phyloP scores from a whole-genome alignment of 2,113 vertebrate species.

The Neopipo cinnamomea region DNA sequence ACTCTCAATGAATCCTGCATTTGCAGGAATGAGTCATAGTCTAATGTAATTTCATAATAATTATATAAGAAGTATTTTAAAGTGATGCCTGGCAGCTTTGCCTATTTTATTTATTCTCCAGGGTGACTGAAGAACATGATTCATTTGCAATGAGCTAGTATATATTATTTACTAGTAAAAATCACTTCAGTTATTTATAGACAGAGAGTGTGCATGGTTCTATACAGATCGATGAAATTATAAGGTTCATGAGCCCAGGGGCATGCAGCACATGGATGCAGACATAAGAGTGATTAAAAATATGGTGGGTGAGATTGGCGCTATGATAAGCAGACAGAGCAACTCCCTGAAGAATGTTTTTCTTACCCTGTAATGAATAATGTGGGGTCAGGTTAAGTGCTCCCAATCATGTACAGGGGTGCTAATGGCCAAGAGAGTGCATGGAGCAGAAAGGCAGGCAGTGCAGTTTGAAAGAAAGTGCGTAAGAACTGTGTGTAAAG shows the following conservation, averaged over 20 bases:
- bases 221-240: neutral
- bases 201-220: neutral
- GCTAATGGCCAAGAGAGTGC: neutral
- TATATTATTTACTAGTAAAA: conserved; percentile 56
- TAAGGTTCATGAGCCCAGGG: neutral
- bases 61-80: conserved; percentile 52
- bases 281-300: conserved; percentile 34
- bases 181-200: conserved; percentile 43
- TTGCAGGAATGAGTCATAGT: conserved; percentile 69
- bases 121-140: conserved; percentile 19
- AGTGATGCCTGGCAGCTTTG: conserved; percentile 41
- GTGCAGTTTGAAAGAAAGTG: neutral
- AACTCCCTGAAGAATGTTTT: conserved; percentile 13
- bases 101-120: conserved; percentile 18
- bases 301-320: neutral
- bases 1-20: conserved; percentile 54
- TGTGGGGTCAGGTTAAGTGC: neutral
- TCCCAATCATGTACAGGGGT: neutral
- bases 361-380: neutral
- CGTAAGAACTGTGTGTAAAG: neutral
- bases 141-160: conserved; percentile 29
- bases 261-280: neutral
- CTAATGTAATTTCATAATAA: conserved; percentile 66
- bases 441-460: neutral
- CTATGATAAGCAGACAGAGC: neutral